phyloP scores from a whole-genome alignment of 1,140 invertebrate genomes.

The Gonioctena quinquepunctata region DNA sequence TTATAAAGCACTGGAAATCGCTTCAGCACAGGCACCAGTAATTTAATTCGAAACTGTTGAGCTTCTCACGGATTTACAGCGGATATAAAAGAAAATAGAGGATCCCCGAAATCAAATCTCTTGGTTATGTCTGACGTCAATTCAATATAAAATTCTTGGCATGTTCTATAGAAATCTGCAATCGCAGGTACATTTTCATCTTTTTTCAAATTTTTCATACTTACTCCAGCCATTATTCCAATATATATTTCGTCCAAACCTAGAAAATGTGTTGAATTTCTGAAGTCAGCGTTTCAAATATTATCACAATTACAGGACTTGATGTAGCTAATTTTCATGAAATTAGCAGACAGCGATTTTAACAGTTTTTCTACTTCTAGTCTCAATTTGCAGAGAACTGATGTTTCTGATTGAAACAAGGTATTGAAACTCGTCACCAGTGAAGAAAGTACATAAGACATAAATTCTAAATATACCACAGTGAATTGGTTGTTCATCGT shows the following conservation, averaged over 20 bases:
- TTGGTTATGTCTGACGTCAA: slow-evolving; percentile 24
- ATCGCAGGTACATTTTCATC: neutral
- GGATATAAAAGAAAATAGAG: slow-evolving; percentile 19
- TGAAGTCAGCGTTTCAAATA: slow-evolving; percentile 8
- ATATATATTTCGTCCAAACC: slow-evolving; percentile 19
- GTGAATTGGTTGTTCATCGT: slow-evolving; percentile 46
- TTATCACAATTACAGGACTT: too few species aligned
- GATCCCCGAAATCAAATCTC: slow-evolving; percentile 26
- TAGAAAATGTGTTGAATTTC: slow-evolving; percentile 16
- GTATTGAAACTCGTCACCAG: slow-evolving; percentile 47
- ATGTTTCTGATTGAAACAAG: slow-evolving; percentile 47
- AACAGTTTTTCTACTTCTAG: slow-evolving; percentile 23
- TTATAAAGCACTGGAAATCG: slow-evolving; percentile 22
- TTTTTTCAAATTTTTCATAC: neutral
- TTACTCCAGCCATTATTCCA: slow-evolving; percentile 4
- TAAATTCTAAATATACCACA: slow-evolving; percentile 48
- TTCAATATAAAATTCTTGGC: slow-evolving; percentile 29
- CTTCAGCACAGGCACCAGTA: slow-evolving; percentile 5
- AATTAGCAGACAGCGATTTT: slow-evolving; percentile 6
- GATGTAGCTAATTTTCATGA: too few species aligned
- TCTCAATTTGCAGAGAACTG: slow-evolving; percentile 44
- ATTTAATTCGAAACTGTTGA: slow-evolving; percentile 13
- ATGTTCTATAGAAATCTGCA: slow-evolving; percentile 16
- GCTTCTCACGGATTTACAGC: slow-evolving; percentile 22
- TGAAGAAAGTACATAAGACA: slow-evolving; percentile 41